Conservation (phyloP, 1,140 invertebrate genomes). For the Oppia nitens region DNA sequence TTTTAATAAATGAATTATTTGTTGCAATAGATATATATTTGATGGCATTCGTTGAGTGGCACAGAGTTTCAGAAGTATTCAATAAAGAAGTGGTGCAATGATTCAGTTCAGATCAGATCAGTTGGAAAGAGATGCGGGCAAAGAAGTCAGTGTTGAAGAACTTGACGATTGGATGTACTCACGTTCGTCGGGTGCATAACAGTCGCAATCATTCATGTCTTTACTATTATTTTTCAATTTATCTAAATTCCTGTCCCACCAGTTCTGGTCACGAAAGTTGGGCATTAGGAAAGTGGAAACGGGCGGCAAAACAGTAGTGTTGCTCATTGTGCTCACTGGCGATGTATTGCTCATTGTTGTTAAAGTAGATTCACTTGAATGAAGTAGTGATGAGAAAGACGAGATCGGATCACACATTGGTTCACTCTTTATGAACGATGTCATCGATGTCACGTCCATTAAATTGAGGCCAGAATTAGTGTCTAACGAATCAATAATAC, state of each 20-base stretch:
- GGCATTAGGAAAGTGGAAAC: slow-evolving; percentile 16
- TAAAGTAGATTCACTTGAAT: slow-evolving; percentile 1
- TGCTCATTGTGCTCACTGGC: neutral
- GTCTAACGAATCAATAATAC: slow-evolving; percentile 12
- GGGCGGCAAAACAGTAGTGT: slow-evolving; percentile 14
- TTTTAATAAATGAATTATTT: too few relatives aligned
- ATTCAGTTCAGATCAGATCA: too few relatives aligned
- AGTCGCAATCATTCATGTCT: neutral
- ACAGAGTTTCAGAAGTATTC: neutral
- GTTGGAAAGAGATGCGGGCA: neutral
- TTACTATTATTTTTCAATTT: neutral
- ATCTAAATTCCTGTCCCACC: slow-evolving; percentile 2
- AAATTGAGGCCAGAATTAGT: neutral
- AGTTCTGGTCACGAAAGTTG: slow-evolving; percentile 10
- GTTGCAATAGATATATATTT: neutral
- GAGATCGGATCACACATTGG: neutral
- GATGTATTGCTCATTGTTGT: slow-evolving; percentile 1
- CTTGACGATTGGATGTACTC: neutral
- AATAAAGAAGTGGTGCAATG: neutral
- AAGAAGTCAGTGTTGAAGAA: neutral
- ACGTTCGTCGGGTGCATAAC: neutral
- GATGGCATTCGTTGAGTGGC: neutral
- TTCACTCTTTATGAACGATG: neutral
- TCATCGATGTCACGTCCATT: neutral
- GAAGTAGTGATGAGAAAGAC: neutral